Conservation (phyloP, 1,140 invertebrate genomes). For the Platyura marginata region DNA sequence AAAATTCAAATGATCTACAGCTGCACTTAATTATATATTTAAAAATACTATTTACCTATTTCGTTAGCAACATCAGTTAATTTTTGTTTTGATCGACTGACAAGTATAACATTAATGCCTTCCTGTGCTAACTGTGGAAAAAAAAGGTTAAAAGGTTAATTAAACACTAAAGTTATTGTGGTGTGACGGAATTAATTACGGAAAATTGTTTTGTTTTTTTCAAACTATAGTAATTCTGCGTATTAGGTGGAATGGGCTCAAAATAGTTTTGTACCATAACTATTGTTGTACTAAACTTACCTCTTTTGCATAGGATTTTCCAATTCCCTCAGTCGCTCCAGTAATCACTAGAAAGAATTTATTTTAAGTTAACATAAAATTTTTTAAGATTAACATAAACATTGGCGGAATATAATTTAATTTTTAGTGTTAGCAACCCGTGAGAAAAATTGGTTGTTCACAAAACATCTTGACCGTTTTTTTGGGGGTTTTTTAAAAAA, state of each 20-base stretch:
- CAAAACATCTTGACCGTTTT: no score
- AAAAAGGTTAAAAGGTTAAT: not conserved
- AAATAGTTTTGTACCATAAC: no score
- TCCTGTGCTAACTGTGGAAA: conserved; percentile 46
- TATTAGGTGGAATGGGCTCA: no score
- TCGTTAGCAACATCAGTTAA: conserved; percentile 61
- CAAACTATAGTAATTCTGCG: no score
- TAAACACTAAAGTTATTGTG: not conserved
- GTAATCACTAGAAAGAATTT: conserved; percentile 70
- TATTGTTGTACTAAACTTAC: no score
- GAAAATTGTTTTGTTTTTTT: no score
- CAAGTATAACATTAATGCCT: conserved; percentile 72
- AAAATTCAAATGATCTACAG: not conserved
- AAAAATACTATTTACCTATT: conserved; percentile 27
- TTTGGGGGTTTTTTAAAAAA: no score
- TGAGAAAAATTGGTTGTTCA: no score
- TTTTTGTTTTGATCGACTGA: conserved; percentile 71
- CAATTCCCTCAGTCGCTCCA: conserved; percentile 83
- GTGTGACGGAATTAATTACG: not conserved
- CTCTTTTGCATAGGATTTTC: conserved; percentile 73
- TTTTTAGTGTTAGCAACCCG: no score
- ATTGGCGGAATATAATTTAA: no score
- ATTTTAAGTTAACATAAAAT: no score
- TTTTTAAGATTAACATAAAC: no score
- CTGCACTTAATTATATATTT: not conserved